A percentile compares a stretch with the other conserved stretches of the same genome.
phyloP scores from a whole-genome alignment of 1,140 invertebrate species.

The Lordiphosa mommai region DNA sequence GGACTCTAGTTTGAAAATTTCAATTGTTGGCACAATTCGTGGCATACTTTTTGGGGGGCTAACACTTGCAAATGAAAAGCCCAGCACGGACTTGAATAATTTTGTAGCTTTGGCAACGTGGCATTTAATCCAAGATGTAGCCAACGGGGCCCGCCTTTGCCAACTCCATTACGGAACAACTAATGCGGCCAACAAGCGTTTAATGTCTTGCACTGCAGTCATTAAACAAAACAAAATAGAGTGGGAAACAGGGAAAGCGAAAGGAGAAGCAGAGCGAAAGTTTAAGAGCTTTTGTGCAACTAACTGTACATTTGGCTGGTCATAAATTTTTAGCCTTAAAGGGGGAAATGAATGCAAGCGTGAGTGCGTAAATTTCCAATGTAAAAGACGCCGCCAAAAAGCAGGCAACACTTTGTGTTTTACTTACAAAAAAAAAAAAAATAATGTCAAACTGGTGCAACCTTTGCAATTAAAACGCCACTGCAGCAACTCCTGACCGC shows the following conservation, averaged over 20 bases:
- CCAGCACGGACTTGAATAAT: slow-evolving; percentile 30
- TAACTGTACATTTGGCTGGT: slow-evolving; percentile 43
- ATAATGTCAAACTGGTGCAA: no score
- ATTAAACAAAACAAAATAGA: slow-evolving; percentile 39
- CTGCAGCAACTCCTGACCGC: slow-evolving; percentile 41
- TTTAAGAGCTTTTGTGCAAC: slow-evolving; percentile 51
- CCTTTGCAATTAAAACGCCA: slow-evolving; percentile 61
- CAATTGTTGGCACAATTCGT: slow-evolving; percentile 46
- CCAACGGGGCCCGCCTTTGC: slow-evolving; percentile 22
- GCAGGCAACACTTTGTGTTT: slow-evolving; percentile 37
- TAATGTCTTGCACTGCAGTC: slow-evolving; percentile 70
- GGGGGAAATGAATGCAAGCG: not conserved
- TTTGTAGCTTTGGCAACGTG: slow-evolving; percentile 20
- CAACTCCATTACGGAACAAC: slow-evolving; percentile 62
- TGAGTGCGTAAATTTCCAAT: slow-evolving; percentile 10
- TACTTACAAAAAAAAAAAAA: slow-evolving; percentile 48
- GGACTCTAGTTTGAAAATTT: slow-evolving; percentile 22
- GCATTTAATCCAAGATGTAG: slow-evolving; percentile 13
- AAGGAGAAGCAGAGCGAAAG: slow-evolving; percentile 29
- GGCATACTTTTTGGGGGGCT: slow-evolving; percentile 39
- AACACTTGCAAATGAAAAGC: slow-evolving; percentile 46
- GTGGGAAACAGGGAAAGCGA: no score
- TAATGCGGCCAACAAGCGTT: slow-evolving; percentile 73
- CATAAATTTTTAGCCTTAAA: slow-evolving; percentile 35
- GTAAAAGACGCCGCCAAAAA: slow-evolving; percentile 10